Conservation (phyloP, 2,888 invertebrate species). For the Diplolepis rosae region DNA sequence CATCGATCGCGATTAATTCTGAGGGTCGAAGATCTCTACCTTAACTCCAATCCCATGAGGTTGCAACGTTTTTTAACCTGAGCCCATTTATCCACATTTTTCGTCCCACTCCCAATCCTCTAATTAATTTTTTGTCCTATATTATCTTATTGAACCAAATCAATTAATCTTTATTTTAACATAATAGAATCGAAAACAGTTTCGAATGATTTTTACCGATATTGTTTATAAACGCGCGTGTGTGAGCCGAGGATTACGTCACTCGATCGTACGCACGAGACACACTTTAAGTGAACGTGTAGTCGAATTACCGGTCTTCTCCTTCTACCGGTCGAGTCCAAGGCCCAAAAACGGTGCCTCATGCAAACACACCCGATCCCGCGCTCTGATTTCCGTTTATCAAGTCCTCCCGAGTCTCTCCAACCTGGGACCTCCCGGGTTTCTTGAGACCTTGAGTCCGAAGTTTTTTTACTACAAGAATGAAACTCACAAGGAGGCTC, state of each 20-base stretch:
- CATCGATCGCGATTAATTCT: slow-evolving; percentile 42
- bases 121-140: background rate
- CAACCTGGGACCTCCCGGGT: slow-evolving; percentile 1
- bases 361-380: slow-evolving; percentile 20
- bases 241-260: slow-evolving; percentile 54
- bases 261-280: slow-evolving; percentile 52
- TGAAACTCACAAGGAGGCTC: background rate
- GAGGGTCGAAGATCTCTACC: slow-evolving; percentile 17
- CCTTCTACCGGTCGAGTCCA: slow-evolving; percentile 34
- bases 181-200: background rate
- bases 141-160: background rate
- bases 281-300: slow-evolving; percentile 30
- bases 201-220: slow-evolving; percentile 1
- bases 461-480: background rate
- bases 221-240: slow-evolving; percentile 47
- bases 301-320: slow-evolving; percentile 50
- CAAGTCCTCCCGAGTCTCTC: background rate
- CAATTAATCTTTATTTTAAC: background rate
- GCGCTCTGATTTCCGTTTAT: slow-evolving; percentile 19
- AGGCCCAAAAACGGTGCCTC: slow-evolving; percentile 15
- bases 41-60: background rate
- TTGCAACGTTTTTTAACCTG: background rate
- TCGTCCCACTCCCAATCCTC: background rate
- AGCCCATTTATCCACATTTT: background rate
- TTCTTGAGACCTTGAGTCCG: background rate